Evolutionary conservation across 1,140 invertebrate species (phyloP), one percentile per base, ranked within the genome.

Genomic region (Neoseiulus cucumeris): DNA sequence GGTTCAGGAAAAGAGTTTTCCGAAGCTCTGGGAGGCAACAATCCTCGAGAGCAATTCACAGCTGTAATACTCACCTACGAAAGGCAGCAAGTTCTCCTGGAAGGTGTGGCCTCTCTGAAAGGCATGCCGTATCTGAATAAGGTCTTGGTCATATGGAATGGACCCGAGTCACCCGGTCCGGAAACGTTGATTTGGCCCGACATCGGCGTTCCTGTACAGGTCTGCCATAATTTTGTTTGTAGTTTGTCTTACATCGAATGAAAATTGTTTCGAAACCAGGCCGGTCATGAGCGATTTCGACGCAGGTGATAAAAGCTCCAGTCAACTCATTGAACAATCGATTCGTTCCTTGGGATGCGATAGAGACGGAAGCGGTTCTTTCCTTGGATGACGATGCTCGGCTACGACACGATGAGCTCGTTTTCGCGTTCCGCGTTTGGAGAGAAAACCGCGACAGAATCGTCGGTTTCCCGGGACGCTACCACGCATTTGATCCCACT

Each of bases 391-490:
- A 99, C 75, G 95, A 99, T 77, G 91, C 91, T 12, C 91, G 96
- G 77, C 78, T 99, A 2, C 77, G 93, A 64, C 93, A 98, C 75
- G 94, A 98, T 76, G 95, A 99, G 77, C 98, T 99, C 68, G 84
- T 98, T 44, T 98, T 98, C 79, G 94, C 91, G 14, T 99, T 99
- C 74, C 89, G 93, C 70, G 92, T 98, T 4, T 99, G 96, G 96
- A 81, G 95, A 64, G 94, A 99, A 76, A 87, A 95, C 75, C 80
- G 95, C 33, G 91, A 98, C 72, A 79, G 91, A 41, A 87, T 99
- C 44, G 95, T 98, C 1, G 96, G 96, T 14, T 98, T 99, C 76
- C 95, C 95, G 0, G 94, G 94, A 1, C 82, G 96, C 14, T 98
- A 87, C 76, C 93, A 98, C 76, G 89, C 93, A 0, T 94, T 91